Percentiles rank a stretch among this genome's conserved stretches.
phyloP scores from a whole-genome alignment of 2,797 vertebrate genomes.

The Crenichthys baileyi region DNA sequence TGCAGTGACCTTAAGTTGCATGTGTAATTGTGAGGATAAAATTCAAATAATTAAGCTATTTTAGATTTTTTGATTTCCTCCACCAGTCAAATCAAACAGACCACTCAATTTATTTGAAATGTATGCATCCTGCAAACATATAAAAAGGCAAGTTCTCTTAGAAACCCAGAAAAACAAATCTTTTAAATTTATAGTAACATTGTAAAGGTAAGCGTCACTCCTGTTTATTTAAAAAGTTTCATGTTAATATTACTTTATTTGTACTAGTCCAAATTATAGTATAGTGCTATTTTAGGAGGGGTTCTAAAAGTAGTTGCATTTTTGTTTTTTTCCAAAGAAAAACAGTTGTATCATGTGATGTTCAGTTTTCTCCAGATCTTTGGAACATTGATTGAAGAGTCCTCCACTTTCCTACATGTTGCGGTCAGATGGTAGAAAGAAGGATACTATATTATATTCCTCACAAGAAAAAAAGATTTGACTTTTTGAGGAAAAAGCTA shows the following conservation, averaged over 20 bases:
- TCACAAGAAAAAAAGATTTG: background rate
- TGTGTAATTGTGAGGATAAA: background rate
- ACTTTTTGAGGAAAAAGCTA: background rate
- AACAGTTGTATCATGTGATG: background rate
- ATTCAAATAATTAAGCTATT: constrained; percentile 3
- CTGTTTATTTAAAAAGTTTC: background rate
- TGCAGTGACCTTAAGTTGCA: constrained; percentile 6
- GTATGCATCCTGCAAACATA: background rate
- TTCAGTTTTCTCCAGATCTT: background rate
- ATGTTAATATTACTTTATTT: background rate
- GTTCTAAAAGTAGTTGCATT: background rate
- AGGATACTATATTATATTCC: background rate
- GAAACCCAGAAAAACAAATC: background rate
- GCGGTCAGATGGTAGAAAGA: background rate
- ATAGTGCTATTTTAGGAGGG: background rate
- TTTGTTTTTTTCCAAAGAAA: background rate
- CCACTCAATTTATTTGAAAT: background rate
- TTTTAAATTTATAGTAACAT: background rate
- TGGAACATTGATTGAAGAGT: background rate
- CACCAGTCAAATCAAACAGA: background rate
- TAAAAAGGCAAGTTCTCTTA: background rate
- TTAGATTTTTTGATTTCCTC: background rate
- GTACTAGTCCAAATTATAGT: background rate
- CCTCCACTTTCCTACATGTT: background rate
- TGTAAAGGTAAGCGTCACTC: background rate